Base-by-base conservation (phyloP, 2,797 vertebrate genomes). In the Enteromius treurensis region DNA sequence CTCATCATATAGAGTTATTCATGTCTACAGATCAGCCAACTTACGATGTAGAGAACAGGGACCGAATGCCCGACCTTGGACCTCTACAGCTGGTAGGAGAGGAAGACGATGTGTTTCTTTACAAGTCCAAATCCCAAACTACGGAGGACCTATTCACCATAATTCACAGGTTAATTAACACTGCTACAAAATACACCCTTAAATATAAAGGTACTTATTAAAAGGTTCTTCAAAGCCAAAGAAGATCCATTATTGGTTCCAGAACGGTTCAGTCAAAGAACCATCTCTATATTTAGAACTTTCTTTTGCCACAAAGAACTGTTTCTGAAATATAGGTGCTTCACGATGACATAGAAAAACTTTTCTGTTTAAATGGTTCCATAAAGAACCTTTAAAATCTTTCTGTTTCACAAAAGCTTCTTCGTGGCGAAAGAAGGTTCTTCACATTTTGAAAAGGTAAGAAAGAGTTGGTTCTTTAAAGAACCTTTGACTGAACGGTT, bases 91-190 rank as follows among this genome's bases (percentile, higher is more conserved):
- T 85, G 53, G 85, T 79, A 5, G 94, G 95, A 11, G 94, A 95
- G 0, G 85, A 89, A 68, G 95, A 96, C 0, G 96, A 96, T 0
- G 95, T 95, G 75, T 96, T 96, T 77, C 86, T 94, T 65, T 86
- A 87, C 51, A 86, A 85, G 81, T 69, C 84, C 23, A 87, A 87
- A 0, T 93, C 95, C 77, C 94, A 95, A 60, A 96, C 95, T 65
- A 96, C 96, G 0, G 96, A 96, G 90, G 96, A 96, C 91, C 92
- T 96, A 82, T 96, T 96, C 92, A 96, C 95, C 1, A 95, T 96
- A 78, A 96, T 96, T 86, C 96, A 96, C 93, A 96, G 96, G 96
- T 96, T 90, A 58, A 80, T 45, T 65, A 40, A 4, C 26, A 15
- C 49, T 32, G 8, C 14, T 26, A 26, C 26, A 17, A 64, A 32